Evolutionary conservation across 2,113 vertebrate species (phyloP), one percentile per base, ranked within the genome.

Genomic region (Hyla sarda): DNA sequence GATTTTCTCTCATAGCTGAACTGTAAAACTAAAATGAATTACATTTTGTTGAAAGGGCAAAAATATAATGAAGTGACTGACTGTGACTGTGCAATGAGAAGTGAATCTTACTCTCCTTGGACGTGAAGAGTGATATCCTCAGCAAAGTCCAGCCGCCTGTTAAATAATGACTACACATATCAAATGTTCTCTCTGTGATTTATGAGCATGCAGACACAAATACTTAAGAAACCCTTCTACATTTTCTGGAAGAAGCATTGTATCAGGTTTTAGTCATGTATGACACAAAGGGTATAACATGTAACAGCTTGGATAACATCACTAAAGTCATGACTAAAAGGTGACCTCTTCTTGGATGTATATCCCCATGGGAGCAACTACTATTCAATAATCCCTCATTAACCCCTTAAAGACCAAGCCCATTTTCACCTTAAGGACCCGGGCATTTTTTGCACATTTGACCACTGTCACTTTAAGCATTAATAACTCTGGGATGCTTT

Each of bases 131-230:
- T 58, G 71, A 84, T 84, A 84, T 30, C 54, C 71, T 75, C n/a
- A 76, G 72, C 21, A 48, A 16, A 84, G 52, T 28, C 32, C 34
- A 84, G 50, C 14, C 34, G 50, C 71, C 60, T 74, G 82, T 62
- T 58, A 74, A 82, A 87, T 81, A 81, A 81, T 86, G 78, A 85
- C 79, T 83, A 82, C 54, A 74, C 19, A 37, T 79, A 86, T 88
- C 79, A 52, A 62, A 13, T 87, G 56, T 75, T 87, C 50, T 81
- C 32, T 37, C 5, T 69, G 25, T 87, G 87, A 88, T 87, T 87
- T 79, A 88, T 86, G 88, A 77, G 78, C 72, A 56, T 78, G 71
- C 52, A 83, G 54, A 37, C 71, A 87, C 50, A 82, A 71, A 69
- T 58, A 37, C 32, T 76, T 62, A 25, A 72, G 45, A 74, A 32